Evolutionary conservation across 2,113 vertebrate species (phyloP).

Genomic region (Brachyistius frenatus): DNA sequence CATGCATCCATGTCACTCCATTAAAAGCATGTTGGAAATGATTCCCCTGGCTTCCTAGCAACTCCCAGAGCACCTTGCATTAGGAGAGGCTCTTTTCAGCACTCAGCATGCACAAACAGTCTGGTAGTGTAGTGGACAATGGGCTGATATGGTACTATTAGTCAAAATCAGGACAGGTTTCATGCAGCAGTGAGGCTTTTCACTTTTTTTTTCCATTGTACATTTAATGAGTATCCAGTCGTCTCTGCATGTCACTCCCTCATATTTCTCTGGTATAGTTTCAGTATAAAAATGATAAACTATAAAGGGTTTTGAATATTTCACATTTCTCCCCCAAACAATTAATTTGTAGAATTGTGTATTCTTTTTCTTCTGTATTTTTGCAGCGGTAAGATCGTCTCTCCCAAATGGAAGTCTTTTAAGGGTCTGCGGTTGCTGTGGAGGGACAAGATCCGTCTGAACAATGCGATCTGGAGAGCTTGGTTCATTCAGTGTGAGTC

Average conservation of each 20-base stretch:
- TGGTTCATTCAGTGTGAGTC: constrained; percentile 99
- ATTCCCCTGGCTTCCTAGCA: constrained; percentile 76
- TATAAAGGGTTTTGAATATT: neutral
- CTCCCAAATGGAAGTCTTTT: constrained; percentile 99
- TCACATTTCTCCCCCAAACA: neutral
- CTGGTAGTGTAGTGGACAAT: constrained; percentile 11
- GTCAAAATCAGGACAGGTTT: constrained; percentile 61
- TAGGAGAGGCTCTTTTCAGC: constrained; percentile 48
- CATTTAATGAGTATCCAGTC: neutral
- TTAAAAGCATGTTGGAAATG: constrained; percentile 60
- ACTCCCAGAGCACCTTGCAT: constrained; percentile 68
- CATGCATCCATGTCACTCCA: constrained; percentile 33
- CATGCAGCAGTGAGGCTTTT: neutral
- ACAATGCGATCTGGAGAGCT: constrained; percentile 98
- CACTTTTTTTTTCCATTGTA: constrained; percentile 8
- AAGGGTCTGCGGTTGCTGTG: constrained; percentile 95
- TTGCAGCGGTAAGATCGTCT: constrained; percentile 93
- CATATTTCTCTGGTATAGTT: neutral
- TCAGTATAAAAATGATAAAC: neutral
- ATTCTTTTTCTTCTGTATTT: neutral
- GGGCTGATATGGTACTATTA: constrained; percentile 43
- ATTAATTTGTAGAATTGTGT: too few species aligned
- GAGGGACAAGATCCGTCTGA: constrained; percentile 97
- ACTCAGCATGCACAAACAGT: constrained; percentile 59
- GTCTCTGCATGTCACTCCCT: neutral